Base-by-base conservation (phyloP, 2,888 invertebrate genomes). In the Cryptocheilus praepositus region DNA sequence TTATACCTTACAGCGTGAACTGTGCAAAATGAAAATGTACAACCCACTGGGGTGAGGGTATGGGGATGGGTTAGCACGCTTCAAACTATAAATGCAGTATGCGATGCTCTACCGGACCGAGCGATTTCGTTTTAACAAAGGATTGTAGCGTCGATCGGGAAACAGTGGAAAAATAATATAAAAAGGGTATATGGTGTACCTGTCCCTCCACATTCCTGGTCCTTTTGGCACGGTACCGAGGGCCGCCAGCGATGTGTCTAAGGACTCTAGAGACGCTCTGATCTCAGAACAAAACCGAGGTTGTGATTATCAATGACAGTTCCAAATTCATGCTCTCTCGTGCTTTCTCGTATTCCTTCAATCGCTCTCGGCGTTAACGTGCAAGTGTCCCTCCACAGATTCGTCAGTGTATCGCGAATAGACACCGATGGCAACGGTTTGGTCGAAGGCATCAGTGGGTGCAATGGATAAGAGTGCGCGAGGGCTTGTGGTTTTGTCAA, bases 181-280 rank as follows among this genome's bases (percentile, higher is more conserved):
- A 82, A 81, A 82, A 79, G 80, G 79, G 65, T 74, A 78, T 78
- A 78, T 84, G 79, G 73, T 87, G 86, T 89, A 89, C 89, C 89
- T 89, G 89, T 89, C 89, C 89, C 89, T 89, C 89, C 88, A 89
- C 89, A 89, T 89, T 86, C 89, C 89, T 86, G 86, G 87, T 86
- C 88, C 88, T 86, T 88, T 88, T 81, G 86, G 85, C 83, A 85
- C 86, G 85, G 84, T 86, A 88, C 88, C 89, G 80, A 89, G 88
- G 83, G 88, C 88, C 80, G 88, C 88, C 85, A 89, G 88, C 83
- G 88, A 89, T 74, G 85, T 83, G 84, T 88, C 85, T 89, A 89
- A 80, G 81, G 86, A 88, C 81, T 85, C 88, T 88, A 88, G 82
- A 81, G 88, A 88, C 83, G 84, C 82, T 85, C 88, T 88, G 83